Base-by-base conservation (phyloP, 1,140 invertebrate genomes). In the Cotesia vestalis region DNA sequence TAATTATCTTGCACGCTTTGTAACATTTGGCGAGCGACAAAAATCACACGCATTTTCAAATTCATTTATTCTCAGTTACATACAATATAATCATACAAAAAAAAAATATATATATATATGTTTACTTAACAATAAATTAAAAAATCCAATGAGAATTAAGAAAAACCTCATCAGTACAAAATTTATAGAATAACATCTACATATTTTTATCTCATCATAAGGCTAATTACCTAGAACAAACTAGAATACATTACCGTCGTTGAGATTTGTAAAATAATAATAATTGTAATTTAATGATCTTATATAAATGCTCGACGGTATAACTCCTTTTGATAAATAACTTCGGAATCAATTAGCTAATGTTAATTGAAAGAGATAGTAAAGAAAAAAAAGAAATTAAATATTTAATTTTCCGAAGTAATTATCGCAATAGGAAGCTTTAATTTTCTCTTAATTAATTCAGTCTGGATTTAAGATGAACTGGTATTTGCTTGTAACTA, bases 101-200 rank as follows among this genome's bases (percentile, higher is more conserved):
- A 46, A 46, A 46, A 46, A 17, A 17, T 17, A 17, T 17, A 46
- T 46, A 27, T 27, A 27, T 27, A 27, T 46, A 46, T 46, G 40
- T 46, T 11, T 76, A 80, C 83, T 77, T 77, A 74, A 81, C 20
- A 85, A 85, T 86, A 86, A 86, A 86, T 83, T 83, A 86, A 85
- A 78, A 74, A 78, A 75, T 78, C 69, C 38, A 71, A 60, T 71
- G 61, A 40, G 61, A 40, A 35, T 38, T 46, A 63, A 63, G 38
- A n/a, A 40, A 36, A 63, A 63, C 8, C 27, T 36, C 61, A 11
- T 36, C 34, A 46, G 14, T 36, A 63, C n/a, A 40, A 38, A 12
- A 40, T 36, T 55, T n/a, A n/a, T 40, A 63, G 12, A 36, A 63
- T 63, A 14, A 34, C 1, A n/a, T 17, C 5, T 36, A 38, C 36